phyloP scores from a whole-genome alignment of 2,888 invertebrate species.

The Drosophila subsilvestris region DNA sequence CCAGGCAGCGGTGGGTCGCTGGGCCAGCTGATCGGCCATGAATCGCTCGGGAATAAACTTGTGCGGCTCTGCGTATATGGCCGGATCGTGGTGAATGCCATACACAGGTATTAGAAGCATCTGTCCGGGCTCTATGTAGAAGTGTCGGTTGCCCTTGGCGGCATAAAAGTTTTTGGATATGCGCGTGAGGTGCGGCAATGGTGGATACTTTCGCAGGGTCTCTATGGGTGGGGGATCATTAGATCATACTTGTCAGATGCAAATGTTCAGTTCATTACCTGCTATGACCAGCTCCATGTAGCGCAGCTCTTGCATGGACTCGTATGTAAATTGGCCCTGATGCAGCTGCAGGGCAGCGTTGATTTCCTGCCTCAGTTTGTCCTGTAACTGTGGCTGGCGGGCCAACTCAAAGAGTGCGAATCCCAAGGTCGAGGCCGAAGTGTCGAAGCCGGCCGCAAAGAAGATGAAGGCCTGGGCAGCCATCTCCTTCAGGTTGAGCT shows the following conservation, averaged over 20 bases:
- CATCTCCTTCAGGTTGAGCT: slow-evolving; percentile 83
- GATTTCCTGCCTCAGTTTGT: slow-evolving; percentile 84
- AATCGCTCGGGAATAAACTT: slow-evolving; percentile 87
- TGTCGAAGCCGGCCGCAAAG: slow-evolving; percentile 85
- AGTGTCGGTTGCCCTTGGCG: slow-evolving; percentile 83
- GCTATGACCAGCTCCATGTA: slow-evolving; percentile 85
- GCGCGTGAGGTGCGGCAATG: slow-evolving; percentile 85
- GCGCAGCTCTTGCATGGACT: slow-evolving; percentile 81
- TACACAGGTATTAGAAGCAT: slow-evolving; percentile 85
- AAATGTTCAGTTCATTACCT: slow-evolving; percentile 76
- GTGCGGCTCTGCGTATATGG: slow-evolving; percentile 86
- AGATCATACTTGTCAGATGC: neutral
- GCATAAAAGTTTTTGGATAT: slow-evolving; percentile 85
- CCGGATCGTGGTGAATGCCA: slow-evolving; percentile 86
- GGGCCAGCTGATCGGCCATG: slow-evolving; percentile 85
- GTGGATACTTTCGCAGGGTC: slow-evolving; percentile 86
- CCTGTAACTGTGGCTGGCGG: slow-evolving; percentile 84
- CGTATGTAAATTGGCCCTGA: slow-evolving; percentile 83
- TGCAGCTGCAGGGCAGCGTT: slow-evolving; percentile 78
- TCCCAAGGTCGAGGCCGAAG: slow-evolving; percentile 84
- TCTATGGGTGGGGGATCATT: slow-evolving; percentile 77
- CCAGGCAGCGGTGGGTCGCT: slow-evolving; percentile 81
- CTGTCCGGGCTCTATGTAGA: slow-evolving; percentile 85
- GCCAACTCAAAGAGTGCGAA: slow-evolving; percentile 85
- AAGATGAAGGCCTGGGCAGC: slow-evolving; percentile 86